Percentiles rank a stretch among this genome's conserved stretches.
Evolutionary conservation across 2,888 invertebrate genomes (phyloP).

Genomic region (Acronicta aceris): DNA sequence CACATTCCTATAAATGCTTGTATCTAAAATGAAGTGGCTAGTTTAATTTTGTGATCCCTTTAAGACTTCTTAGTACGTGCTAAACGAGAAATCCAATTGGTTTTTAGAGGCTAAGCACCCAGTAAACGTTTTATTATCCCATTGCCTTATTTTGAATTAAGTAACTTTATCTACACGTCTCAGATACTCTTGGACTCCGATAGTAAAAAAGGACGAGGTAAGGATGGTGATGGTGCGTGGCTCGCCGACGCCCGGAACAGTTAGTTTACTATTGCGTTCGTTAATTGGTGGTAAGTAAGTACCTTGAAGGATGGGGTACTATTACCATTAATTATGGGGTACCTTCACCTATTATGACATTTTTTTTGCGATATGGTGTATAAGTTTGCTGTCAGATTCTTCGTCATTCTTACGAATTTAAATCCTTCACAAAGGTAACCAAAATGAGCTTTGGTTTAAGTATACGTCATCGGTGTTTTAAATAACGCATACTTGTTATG

Average conservation of each 20-base stretch:
- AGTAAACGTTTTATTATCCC: conserved; percentile 53
- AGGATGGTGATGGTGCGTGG: neutral
- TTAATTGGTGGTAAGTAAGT: neutral
- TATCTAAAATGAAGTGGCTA: conserved; percentile 57
- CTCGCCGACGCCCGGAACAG: neutral
- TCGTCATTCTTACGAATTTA: conserved; percentile 49
- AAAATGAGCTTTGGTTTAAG: conserved; percentile 82
- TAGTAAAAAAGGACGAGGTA: conserved; percentile 18
- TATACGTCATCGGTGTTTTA: conserved; percentile 79
- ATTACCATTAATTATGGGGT: neutral
- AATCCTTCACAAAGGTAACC: conserved; percentile 77
- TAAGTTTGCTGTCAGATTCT: neutral
- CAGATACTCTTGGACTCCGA: conserved; percentile 33
- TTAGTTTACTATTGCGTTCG: neutral
- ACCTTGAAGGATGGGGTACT: too few relatives aligned
- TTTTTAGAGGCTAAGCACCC: conserved; percentile 71
- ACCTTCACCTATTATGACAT: neutral
- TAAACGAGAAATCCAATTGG: conserved; percentile 75
- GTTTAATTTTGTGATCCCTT: conserved; percentile 62
- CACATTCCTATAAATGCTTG: conserved; percentile 47
- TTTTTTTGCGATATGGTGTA: too few relatives aligned
- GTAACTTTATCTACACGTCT: conserved; percentile 43
- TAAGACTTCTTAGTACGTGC: conserved; percentile 66
- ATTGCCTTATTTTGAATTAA: conserved; percentile 53
- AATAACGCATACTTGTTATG: conserved; percentile 84